Evolutionary conservation across 2,113 vertebrate genomes (phyloP), one percentile per base, ranked within the genome.

Genomic region (Stictonetta naevosa): DNA sequence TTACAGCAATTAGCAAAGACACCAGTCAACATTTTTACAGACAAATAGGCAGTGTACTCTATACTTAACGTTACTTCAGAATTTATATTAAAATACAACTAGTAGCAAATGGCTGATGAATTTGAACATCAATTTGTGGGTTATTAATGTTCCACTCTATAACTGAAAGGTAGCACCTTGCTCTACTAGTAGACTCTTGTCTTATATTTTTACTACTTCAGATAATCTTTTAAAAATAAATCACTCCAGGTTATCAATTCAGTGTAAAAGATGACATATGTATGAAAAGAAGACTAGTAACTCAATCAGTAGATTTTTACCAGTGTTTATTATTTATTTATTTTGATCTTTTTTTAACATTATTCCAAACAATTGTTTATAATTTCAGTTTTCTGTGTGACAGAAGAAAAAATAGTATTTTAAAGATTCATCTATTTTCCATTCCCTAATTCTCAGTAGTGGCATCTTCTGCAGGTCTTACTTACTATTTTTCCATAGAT

Each of bases 171-270:
- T n/a, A 71, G 5, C 14, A 59, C 18, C 64, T 90, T 42, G 76
- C 31, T 92, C 44, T 86, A 87, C 44, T 34, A 72, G 28, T 73
- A 60, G 33, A 50, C 29, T 67, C 64, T 74, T 88, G 73, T 8
- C 60, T 83, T 91, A 58, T 62, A 58, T 56, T 95, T 97, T 96
- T 82, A 81, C 4, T 78, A 44, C 42, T 40, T 88, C 83, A 72
- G 64, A 60, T 73, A 93, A 90, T 9, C 9, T 68, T 92, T 79
- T n/a, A 76, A 93, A 95, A 82, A 80, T 25, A 90, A 96, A 96
- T 95, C 83, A 76, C 87, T 92, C 44, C 90, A 31, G 21, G 36
- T 81, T 69, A 90, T 88, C 66, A 90, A 7, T 86, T 83, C 44
- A 84, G 20, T 73, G 19, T 66, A 89, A 58, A 95, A 74, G 68